phyloP scores from a whole-genome alignment of 1,140 invertebrate species.

The Augochlora pura region DNA sequence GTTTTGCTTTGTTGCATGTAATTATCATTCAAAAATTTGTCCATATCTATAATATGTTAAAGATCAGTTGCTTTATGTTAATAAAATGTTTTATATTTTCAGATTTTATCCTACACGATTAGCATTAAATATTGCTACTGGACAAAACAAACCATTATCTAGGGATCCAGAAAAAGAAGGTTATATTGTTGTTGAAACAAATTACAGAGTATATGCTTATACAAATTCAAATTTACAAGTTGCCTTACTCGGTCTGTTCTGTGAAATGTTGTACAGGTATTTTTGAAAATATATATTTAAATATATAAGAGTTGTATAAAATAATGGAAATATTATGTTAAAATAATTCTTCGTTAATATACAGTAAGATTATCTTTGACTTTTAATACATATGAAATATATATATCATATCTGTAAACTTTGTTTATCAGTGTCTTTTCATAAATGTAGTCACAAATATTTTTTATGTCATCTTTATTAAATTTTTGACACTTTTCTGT shows the following conservation, averaged over 20 bases:
- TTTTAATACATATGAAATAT: no score
- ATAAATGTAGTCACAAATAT: no score
- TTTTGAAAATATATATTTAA: slow-evolving; percentile 12
- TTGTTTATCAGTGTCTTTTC: no score
- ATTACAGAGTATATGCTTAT: slow-evolving; percentile 98
- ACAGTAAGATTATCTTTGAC: no score
- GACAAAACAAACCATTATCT: slow-evolving; percentile 81
- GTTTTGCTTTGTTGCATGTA: no score
- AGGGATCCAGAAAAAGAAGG: slow-evolving; percentile 83
- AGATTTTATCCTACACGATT: slow-evolving; percentile 96
- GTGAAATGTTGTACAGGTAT: slow-evolving; percentile 93
- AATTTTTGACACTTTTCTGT: no score
- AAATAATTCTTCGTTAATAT: no score
- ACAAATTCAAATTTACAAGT: slow-evolving; percentile 96
- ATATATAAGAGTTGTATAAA: not conserved
- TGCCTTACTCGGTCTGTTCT: slow-evolving; percentile 94
- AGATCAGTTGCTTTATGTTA: not conserved
- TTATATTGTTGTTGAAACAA: slow-evolving; percentile 97
- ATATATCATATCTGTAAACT: no score
- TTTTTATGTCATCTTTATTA: no score
- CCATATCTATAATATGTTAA: no score
- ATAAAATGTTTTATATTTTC: slow-evolving; percentile 22
- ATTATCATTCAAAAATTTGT: no score
- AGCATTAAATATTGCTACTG: slow-evolving; percentile 93
- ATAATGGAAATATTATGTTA: no score